Percentiles rank a stretch among this genome's conserved stretches.
These are phyloP conservation scores for Chironomus riparius DNA, from an alignment of 2,888 invertebrate species.

Conservation along the genomic window DNA sequence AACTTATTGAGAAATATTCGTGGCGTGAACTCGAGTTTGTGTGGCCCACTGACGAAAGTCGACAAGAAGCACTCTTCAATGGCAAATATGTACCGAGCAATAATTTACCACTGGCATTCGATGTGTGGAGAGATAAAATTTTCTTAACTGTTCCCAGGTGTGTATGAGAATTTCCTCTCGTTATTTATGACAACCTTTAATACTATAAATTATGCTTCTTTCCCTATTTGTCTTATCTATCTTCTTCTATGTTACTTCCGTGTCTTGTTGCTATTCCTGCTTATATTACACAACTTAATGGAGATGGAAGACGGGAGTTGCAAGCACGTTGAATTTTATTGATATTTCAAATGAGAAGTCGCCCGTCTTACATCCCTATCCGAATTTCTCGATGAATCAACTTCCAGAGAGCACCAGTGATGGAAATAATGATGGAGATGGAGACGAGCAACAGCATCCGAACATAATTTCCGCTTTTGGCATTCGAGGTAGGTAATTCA, in stretches of 20 bases:
- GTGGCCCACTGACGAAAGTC: slow-evolving; percentile 49
- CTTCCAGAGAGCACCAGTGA: slow-evolving; percentile 45
- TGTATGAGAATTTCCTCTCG: background rate
- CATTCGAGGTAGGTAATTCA: slow-evolving; percentile 39
- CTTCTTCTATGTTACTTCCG: no score
- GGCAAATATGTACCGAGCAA: slow-evolving; percentile 49
- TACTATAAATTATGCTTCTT: slow-evolving; percentile 16
- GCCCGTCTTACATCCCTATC: slow-evolving; percentile 63
- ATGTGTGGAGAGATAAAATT: slow-evolving; percentile 52
- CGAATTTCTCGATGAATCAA: slow-evolving; percentile 67
- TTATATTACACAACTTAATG: slow-evolving; percentile 28
- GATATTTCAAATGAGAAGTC: slow-evolving; percentile 55
- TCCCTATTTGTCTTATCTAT: background rate
- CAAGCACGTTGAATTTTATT: slow-evolving; percentile 59
- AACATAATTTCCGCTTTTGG: slow-evolving; percentile 57
- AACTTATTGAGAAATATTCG: slow-evolving; percentile 45
- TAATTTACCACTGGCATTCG: slow-evolving; percentile 54
- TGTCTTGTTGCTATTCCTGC: background rate
- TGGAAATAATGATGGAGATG: slow-evolving; percentile 45
- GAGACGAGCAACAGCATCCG: slow-evolving; percentile 36
- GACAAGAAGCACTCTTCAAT: slow-evolving; percentile 46
- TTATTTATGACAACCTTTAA: slow-evolving; percentile 14
- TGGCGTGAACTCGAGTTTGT: slow-evolving; percentile 56
- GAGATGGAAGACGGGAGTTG: slow-evolving; percentile 61
- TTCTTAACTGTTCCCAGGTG: slow-evolving; percentile 51